Conservation (phyloP, 2,888 invertebrate genomes). For the Drosophila rubida region DNA sequence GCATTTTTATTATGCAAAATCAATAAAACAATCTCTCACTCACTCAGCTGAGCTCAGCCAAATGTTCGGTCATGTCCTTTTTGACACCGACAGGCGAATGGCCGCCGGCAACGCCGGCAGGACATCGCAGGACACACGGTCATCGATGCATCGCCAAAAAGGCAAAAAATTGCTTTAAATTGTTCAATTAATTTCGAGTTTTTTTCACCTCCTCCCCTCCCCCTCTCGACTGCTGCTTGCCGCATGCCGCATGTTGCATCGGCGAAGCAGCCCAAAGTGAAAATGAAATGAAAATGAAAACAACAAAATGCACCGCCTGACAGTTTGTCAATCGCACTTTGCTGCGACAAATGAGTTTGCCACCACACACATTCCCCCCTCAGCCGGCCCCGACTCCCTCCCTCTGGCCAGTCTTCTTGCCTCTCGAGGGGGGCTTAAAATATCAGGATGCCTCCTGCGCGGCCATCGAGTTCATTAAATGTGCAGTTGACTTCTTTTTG, state of each 20-base stretch:
- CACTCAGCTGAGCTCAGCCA: slow-evolving; percentile 52
- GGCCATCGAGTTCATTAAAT: slow-evolving; percentile 64
- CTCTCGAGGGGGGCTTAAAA: slow-evolving; percentile 3
- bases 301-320: slow-evolving; percentile 68
- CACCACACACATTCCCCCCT: slow-evolving; percentile 19
- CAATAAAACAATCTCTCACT: slow-evolving; percentile 80
- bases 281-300: slow-evolving; percentile 50
- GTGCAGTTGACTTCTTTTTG: slow-evolving; percentile 28
- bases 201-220: slow-evolving; percentile 38
- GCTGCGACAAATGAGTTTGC: slow-evolving; percentile 71
- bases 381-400: too few relatives aligned
- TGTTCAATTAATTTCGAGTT: slow-evolving; percentile 77
- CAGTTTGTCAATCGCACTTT: slow-evolving; percentile 78
- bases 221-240: neutral
- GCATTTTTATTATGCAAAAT: slow-evolving; percentile 83
- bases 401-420: neutral
- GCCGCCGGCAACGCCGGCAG: slow-evolving; percentile 36
- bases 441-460: slow-evolving; percentile 39
- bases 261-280: slow-evolving; percentile 36
- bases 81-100: slow-evolving; percentile 78
- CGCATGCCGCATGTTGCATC: slow-evolving; percentile 28
- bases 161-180: slow-evolving; percentile 67
- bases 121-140: slow-evolving; percentile 8
- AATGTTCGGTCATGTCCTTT: slow-evolving; percentile 81
- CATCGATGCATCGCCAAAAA: slow-evolving; percentile 10